Percentiles rank a stretch among this genome's conserved stretches.
phyloP scores from a whole-genome alignment of 2,888 invertebrate species.

The Selenia dentaria region DNA sequence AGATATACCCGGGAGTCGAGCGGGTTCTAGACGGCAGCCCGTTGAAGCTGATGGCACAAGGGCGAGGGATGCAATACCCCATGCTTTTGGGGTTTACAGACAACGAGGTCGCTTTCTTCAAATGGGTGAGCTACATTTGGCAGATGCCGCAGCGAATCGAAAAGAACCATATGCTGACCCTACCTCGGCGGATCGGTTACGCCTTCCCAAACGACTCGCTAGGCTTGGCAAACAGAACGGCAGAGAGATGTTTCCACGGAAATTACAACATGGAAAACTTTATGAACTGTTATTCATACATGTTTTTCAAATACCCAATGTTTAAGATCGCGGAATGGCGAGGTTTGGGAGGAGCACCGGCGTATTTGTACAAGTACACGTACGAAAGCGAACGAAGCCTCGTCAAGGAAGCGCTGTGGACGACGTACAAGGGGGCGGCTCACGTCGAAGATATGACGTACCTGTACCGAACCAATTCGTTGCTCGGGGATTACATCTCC shows the following conservation, averaged over 20 bases:
- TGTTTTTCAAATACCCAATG: slow-evolving; percentile 34
- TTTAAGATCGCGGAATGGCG: slow-evolving; percentile 23
- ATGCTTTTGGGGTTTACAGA: slow-evolving; percentile 24
- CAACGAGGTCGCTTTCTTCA: slow-evolving; percentile 25
- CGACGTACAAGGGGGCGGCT: slow-evolving; percentile 49
- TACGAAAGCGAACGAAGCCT: slow-evolving; percentile 65
- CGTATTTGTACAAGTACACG: slow-evolving; percentile 70
- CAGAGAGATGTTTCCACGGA: slow-evolving; percentile 29
- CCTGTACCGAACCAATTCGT: slow-evolving; percentile 46
- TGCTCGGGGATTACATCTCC: slow-evolving; percentile 22
- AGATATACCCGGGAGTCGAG: slow-evolving; percentile 24
- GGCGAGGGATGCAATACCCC: slow-evolving; percentile 35
- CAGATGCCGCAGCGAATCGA: slow-evolving; percentile 20
- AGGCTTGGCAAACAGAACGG: slow-evolving; percentile 2
- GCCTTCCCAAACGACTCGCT: not conserved
- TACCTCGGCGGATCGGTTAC: not conserved
- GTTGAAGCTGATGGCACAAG: slow-evolving; percentile 30
- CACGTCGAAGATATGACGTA: slow-evolving; percentile 76
- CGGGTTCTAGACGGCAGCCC: slow-evolving; percentile 39
- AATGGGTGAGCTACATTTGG: slow-evolving; percentile 20
- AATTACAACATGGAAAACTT: slow-evolving; percentile 26
- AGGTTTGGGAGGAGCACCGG: slow-evolving; percentile 43
- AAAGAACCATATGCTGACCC: slow-evolving; percentile 10
- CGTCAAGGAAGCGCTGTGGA: slow-evolving; percentile 47
- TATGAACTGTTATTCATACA: slow-evolving; percentile 23